phyloP scores from a whole-genome alignment of 2,888 invertebrate genomes.

The Philonicus albiceps region DNA sequence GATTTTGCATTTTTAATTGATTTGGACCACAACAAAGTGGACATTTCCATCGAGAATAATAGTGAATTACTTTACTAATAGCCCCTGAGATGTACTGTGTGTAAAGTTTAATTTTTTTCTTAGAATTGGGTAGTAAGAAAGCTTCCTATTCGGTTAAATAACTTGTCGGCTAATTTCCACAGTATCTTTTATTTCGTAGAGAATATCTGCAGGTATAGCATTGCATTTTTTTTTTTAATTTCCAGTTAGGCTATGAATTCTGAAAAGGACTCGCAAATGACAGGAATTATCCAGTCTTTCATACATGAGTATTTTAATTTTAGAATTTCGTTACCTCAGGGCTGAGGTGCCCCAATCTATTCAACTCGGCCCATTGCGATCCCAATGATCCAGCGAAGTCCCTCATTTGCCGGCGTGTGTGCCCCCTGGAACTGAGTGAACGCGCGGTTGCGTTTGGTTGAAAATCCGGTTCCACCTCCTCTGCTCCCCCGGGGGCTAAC shows the following conservation, averaged over 20 bases:
- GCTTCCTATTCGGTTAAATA: not conserved
- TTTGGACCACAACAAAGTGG: not conserved
- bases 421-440: not conserved
- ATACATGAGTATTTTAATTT: not conserved
- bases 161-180: not conserved
- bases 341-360: not conserved
- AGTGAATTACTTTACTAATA: not conserved
- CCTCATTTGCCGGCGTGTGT: not conserved
- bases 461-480: slow-evolving; percentile 7
- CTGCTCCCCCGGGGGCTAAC: not conserved
- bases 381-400: not conserved
- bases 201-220: not conserved
- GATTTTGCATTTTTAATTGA: not conserved
- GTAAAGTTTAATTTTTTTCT: not conserved
- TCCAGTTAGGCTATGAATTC: not conserved
- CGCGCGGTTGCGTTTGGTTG: slow-evolving; percentile 2
- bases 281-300: not conserved
- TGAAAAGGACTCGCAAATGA: not conserved
- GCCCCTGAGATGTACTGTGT: not conserved
- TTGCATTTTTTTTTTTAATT: not conserved
- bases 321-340: not conserved
- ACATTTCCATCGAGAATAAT: not conserved
- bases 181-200: not conserved
- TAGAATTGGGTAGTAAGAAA: not conserved
- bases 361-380: not conserved